phyloP scores from a whole-genome alignment of 2,888 invertebrate species.

The Psylliodes chrysocephalus region DNA sequence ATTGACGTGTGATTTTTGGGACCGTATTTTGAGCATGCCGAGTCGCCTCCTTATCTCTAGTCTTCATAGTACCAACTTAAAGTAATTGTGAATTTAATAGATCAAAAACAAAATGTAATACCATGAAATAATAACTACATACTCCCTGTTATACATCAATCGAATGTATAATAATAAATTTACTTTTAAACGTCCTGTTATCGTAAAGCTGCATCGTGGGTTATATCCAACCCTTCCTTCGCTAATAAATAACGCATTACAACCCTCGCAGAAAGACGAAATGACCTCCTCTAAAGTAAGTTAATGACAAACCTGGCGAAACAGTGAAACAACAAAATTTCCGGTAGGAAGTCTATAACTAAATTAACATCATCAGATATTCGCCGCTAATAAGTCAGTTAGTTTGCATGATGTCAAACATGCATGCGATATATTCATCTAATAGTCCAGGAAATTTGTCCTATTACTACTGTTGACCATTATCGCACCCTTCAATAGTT shows the following conservation, averaged over 20 bases:
- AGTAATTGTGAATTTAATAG: too few relatives aligned
- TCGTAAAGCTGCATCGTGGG: constrained; percentile 3
- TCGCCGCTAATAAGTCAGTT: constrained; percentile 35
- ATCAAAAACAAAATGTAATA: too few relatives aligned
- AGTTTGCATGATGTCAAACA: constrained; percentile 36
- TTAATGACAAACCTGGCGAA: constrained; percentile 20
- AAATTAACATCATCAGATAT: constrained; percentile 40
- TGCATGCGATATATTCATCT: constrained; percentile 31
- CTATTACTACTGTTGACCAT: too few relatives aligned
- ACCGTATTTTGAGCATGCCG: too few relatives aligned
- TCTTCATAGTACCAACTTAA: too few relatives aligned
- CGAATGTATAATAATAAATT: background rate
- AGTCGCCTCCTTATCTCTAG: too few relatives aligned
- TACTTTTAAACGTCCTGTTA: background rate
- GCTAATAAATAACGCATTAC: constrained; percentile 15
- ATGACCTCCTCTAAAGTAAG: constrained; percentile 14
- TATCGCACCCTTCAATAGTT: too few relatives aligned
- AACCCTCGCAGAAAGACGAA: constrained; percentile 4
- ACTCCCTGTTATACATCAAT: background rate
- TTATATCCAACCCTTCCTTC: constrained; percentile 7
- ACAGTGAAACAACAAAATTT: constrained; percentile 35
- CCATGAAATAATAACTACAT: too few relatives aligned
- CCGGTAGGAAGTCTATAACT: constrained; percentile 40
- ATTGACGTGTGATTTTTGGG: too few relatives aligned
- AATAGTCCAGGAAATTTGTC: constrained; percentile 4